Evolutionary conservation across 1,140 invertebrate genomes (phyloP).

Genomic region (Euwallacea similis): DNA sequence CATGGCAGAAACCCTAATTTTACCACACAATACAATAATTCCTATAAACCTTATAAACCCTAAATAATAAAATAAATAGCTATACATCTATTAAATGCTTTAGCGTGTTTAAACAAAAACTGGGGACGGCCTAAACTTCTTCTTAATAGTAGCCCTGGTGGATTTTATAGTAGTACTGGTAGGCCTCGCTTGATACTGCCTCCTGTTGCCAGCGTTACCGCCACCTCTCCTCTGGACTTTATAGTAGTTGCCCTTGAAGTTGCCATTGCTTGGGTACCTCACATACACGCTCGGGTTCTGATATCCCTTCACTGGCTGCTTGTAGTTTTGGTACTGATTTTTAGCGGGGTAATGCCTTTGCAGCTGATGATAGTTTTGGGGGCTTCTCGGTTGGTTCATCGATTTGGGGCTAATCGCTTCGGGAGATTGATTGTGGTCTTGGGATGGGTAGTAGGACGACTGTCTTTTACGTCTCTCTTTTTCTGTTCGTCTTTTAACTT

Average conservation of each 20-base stretch:
- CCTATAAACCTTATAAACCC: no score
- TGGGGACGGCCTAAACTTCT: slow-evolving; percentile 7
- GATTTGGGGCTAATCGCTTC: background rate
- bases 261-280: slow-evolving; percentile 10
- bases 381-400: background rate
- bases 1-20: no score
- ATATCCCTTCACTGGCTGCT: slow-evolving; percentile 8
- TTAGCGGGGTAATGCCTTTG: slow-evolving; percentile 1
- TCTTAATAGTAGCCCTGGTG: background rate
- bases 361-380: slow-evolving; percentile 2
- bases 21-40: no score
- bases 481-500: background rate
- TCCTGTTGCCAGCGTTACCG: background rate
- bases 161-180: background rate
- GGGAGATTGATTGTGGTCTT: background rate
- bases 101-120: background rate
- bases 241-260: background rate
- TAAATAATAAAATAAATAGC: no score
- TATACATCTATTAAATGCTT: no score
- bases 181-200: background rate
- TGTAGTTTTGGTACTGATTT: background rate
- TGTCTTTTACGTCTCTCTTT: background rate
- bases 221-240: background rate
- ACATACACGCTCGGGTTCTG: slow-evolving; percentile 9
- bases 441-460: background rate